Evolutionary conservation across 2,888 invertebrate genomes (phyloP), one percentile per base, ranked within the genome.

Genomic region (Macrosiphum euphorbiae): DNA sequence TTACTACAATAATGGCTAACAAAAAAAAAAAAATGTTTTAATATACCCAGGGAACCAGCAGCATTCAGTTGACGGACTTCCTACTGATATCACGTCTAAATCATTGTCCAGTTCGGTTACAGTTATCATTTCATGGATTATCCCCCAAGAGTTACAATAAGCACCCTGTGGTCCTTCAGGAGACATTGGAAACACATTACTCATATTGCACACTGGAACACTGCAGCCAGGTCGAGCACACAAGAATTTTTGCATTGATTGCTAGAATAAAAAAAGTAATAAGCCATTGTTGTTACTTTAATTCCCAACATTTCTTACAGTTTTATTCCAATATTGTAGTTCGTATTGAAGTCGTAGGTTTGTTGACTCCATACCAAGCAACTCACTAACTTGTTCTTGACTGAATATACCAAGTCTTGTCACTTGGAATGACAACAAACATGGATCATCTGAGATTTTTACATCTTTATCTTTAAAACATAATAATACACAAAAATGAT

Each of bases 101-200:
- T 87, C 47, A 3, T 67, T 1, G 11, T 90, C 90, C 2, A 94
- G 52, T 26, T 90, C 52, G 10, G 86, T 90, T n/a, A 94, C 94
- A 20, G 98, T 98, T 84, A 98, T 96, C 13, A 98, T 98, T 95
- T 98, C 98, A 95, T 98, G 98, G 91, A 98, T 97, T 95, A 97
- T 96, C n/a, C 98, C 98, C 96, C 97, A 96, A 85, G 97, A 97
- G 96, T 98, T 98, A 87, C 98, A 98, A 95, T 97, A 98, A 90
- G 98, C 97, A 89, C 97, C 97, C 95, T 97, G 97, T 0, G 98
- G 97, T 0, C 98, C 98, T 95, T 98, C 97, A 95, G 97, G 97
- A 20, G 98, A 97, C 98, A 98, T 98, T 88, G 97, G 97, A 96
- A 98, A 98, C 90, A 98, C 96, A 95, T 98, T 97, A 8, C 96